Evolutionary conservation across 2,113 vertebrate species (phyloP), one percentile per base, ranked within the genome.

Genomic region (Holacanthus passer): DNA sequence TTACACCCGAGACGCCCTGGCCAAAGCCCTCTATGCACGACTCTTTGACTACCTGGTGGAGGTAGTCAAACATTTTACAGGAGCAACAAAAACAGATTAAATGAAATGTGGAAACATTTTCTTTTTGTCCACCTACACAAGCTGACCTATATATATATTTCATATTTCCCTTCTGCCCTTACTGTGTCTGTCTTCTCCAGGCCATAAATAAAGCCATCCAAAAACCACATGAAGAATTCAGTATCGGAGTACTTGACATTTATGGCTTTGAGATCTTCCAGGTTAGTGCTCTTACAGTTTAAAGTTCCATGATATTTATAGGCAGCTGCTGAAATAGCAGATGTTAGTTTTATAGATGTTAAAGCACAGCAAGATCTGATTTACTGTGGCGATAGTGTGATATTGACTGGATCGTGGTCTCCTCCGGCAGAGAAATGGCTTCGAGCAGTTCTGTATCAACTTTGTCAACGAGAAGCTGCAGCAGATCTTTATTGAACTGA

Each of bases 361-460:
- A 20, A 24, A 45, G 37, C 22, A 50, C 39, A 76, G 67, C 29
- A 52, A 32, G n/a, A 22, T 67, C 56, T 64, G 4, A 65, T 71
- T 65, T 66, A 73, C n/a, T 41, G 47, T 17, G 13, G 22, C 20
- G 10, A 68, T 78, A 1, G 59, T 66, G 14, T 53, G 43, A 79
- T 10, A 39, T 27, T 43, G 13, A 64, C 50, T 35, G 16, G 52
- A 64, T 52, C 58, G 22, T 20, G 7, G 60, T 84, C 39, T 22
- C 1, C 47, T 7, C 66, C 55, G 72, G 10, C 93, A 99, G 98
- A 98, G 88, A 95, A 99, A 99, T 0, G 98, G 98, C 55, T 99
- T 99, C 66, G 98, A 99, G 88, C 98, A 99, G 85, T 99, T 99
- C 95, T 99, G 98, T 79, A 99, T 99, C 85, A 99, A 99, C 91